Percentiles rank a stretch among this genome's conserved stretches.
Conservation (phyloP, 2,113 vertebrate genomes). For the Sigmodon hispidus region DNA sequence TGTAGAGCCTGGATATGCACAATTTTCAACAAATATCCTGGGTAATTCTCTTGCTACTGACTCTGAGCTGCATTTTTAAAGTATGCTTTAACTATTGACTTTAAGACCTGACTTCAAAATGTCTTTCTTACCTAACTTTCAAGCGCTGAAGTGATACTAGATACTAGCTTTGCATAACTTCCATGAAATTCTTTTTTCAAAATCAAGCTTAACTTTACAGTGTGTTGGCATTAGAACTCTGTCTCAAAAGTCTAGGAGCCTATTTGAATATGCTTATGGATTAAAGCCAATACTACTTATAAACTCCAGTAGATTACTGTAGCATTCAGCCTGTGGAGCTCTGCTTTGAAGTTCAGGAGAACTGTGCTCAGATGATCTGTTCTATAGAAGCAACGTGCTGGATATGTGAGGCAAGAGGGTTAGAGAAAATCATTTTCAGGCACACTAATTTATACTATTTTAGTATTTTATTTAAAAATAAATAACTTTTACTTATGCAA, state of each 20-base stretch:
- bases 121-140: background rate
- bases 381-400: background rate
- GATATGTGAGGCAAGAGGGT: background rate
- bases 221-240: constrained; percentile 29
- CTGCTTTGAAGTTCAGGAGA: background rate
- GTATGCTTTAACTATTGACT: background rate
- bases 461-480: background rate
- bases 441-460: background rate
- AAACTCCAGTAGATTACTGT: background rate
- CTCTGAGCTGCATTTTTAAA: background rate
- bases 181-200: constrained; percentile 54
- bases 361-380: background rate
- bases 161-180: constrained; percentile 49
- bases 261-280: background rate
- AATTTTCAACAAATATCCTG: background rate
- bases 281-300: background rate
- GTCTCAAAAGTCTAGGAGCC: background rate
- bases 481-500: background rate
- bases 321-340: background rate
- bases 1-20: background rate
- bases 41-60: background rate
- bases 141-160: background rate
- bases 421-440: background rate
- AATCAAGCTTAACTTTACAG: constrained; percentile 23
- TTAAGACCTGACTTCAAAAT: background rate